Base-by-base conservation (phyloP, 2,888 invertebrate genomes). In the Drosophila robusta region DNA sequence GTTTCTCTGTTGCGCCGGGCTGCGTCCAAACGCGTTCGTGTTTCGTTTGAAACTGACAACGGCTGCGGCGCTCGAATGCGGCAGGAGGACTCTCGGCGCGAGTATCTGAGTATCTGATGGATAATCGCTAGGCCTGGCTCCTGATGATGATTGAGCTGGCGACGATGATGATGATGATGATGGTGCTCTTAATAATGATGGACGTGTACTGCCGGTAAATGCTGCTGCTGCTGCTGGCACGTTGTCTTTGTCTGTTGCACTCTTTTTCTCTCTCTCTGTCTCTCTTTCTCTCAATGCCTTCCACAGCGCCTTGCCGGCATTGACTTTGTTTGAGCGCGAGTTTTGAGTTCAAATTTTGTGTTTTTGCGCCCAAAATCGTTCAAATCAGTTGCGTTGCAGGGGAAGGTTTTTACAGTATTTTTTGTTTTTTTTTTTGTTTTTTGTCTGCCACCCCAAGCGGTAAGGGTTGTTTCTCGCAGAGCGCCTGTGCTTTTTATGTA, bases 31-130 rank as follows among this genome's bases (percentile, higher is more conserved):
- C 91, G 88, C 91, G 90, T 90, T 91, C 91, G 90, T 91, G 91
- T 91, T 91, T 91, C 91, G 84, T 81, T 78, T 81, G 91, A 91
- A 92, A 92, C 92, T 92, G 90, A 91, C 87, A 79, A 79, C 68
- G 42, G 71, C 56, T 45, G 56, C 47, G 73, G 64, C 63, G 70
- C 46, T 60, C 62, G 64, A 73, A 76, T 66, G 75, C 74, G 77
- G 49, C 79, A 86, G 89, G 85, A 86, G 63, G 79, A 73, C 89
- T 85, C 64, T 70, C 70, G 41, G 39, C 38, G 47, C 18, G 62
- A 26, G 57, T 42, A 58, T 54, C 65, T 65, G 55, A 68, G 34
- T 42, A 55, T 54, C 65, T 65, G 60, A 70, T 52, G 80, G 87
- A 85, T 80, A 78, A 75, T 75, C 75, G 81, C 64, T 79, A 74